A percentile compares a stretch with the other conserved stretches of the same genome.
Conservation (phyloP, 2,888 invertebrate species). For the Thereva nobilitata region DNA sequence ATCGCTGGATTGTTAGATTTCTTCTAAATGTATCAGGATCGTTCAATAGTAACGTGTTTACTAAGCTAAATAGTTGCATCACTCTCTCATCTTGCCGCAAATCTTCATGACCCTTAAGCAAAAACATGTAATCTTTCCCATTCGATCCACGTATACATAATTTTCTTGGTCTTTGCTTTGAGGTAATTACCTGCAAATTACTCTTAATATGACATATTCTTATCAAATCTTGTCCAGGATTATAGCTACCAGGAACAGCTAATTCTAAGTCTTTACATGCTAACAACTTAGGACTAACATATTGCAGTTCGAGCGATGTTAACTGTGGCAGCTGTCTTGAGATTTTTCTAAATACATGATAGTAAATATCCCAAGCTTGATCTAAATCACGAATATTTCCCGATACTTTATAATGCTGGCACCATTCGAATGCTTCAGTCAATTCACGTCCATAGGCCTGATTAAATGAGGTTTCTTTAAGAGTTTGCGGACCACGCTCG, state of each 20-base stretch:
- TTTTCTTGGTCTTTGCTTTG: slow-evolving; percentile 96
- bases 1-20: slow-evolving; percentile 77
- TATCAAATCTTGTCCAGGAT: slow-evolving; percentile 87
- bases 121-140: slow-evolving; percentile 97
- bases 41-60: slow-evolving; percentile 91
- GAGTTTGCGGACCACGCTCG: slow-evolving; percentile 90
- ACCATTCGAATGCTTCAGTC: slow-evolving; percentile 94
- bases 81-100: slow-evolving; percentile 97
- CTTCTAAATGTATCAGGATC: slow-evolving; percentile 89
- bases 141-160: slow-evolving; percentile 92
- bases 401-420: slow-evolving; percentile 84
- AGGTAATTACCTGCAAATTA: slow-evolving; percentile 93
- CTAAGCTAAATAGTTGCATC: slow-evolving; percentile 96
- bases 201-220: slow-evolving; percentile 89
- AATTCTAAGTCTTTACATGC: slow-evolving; percentile 90
- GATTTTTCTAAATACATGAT: slow-evolving; percentile 96
- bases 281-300: slow-evolving; percentile 91
- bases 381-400: slow-evolving; percentile 89
- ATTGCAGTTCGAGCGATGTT: slow-evolving; percentile 88
- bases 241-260: slow-evolving; percentile 97
- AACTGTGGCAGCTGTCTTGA: slow-evolving; percentile 92
- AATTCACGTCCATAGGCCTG: slow-evolving; percentile 95
- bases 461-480: slow-evolving; percentile 96
- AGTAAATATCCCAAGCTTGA: slow-evolving; percentile 99
- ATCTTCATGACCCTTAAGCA: slow-evolving; percentile 99